Conservation (phyloP, 2,888 invertebrate species). For the Alviniconcha strummeri region DNA sequence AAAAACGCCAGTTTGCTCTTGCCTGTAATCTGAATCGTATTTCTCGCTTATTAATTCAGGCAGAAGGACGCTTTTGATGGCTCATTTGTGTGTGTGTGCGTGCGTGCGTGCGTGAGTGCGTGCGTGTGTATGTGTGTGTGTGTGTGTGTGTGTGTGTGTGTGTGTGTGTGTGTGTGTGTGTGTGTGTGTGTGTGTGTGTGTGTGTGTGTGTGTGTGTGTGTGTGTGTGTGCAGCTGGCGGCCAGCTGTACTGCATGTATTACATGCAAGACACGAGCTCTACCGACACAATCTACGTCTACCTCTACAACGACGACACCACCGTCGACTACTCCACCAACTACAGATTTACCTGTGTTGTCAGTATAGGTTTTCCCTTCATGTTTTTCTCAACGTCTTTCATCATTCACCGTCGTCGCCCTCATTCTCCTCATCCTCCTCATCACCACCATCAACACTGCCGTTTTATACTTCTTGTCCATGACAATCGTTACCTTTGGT, state of each 20-base stretch:
- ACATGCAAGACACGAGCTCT: neutral
- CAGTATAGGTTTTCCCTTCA: conserved; percentile 33
- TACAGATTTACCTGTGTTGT: conserved; percentile 56
- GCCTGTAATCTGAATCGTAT: too few species aligned
- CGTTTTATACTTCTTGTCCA: too few species aligned
- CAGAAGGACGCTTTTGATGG: too few species aligned
- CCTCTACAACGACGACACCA: conserved; percentile 53
- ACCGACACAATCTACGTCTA: conserved; percentile 45
- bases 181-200: neutral
- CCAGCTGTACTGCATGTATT: conserved; percentile 49
- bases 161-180: neutral
- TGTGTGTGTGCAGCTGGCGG: conserved; percentile 48
- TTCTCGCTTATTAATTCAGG: too few species aligned
- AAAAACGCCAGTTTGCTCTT: too few species aligned
- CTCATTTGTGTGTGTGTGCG: too few species aligned
- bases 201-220: neutral
- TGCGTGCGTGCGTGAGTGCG: too few species aligned
- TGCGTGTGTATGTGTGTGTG: too few species aligned
- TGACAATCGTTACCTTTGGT: too few species aligned
- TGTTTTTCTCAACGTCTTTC: too few species aligned
- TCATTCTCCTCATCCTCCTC: neutral
- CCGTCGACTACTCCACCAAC: conserved; percentile 51
- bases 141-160: too few species aligned
- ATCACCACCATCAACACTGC: too few species aligned
- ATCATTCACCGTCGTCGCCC: neutral